These are phyloP conservation scores for Nemapogon koenigi DNA, from an alignment of 2,888 invertebrate genomes.

Conservation along the genomic window DNA sequence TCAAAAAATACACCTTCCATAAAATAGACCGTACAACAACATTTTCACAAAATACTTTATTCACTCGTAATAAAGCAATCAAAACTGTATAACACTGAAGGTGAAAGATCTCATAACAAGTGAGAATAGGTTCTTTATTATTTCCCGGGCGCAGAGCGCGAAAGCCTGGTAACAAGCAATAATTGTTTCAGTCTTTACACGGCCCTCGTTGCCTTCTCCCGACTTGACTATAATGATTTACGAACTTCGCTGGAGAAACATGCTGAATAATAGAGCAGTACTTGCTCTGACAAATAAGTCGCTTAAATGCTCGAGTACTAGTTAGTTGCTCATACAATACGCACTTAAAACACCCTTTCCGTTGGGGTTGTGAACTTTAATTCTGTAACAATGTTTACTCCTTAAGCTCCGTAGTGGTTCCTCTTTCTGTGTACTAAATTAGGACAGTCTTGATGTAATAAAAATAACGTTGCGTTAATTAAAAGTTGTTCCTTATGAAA, in stretches of 20 bases:
- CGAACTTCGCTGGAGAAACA: slow-evolving; percentile 10
- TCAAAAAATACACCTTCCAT: too few relatives aligned
- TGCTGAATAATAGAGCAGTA: slow-evolving; percentile 12
- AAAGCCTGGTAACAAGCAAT: slow-evolving; percentile 30
- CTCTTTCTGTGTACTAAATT: too few relatives aligned
- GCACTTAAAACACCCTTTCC: background rate
- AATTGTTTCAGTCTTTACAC: slow-evolving; percentile 31
- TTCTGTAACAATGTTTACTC: too few relatives aligned
- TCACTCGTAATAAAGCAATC: background rate
- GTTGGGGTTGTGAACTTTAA: background rate
- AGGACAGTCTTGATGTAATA: too few relatives aligned
- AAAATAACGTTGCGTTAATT: too few relatives aligned
- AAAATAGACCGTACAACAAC: too few relatives aligned
- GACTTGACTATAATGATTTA: slow-evolving; percentile 13
- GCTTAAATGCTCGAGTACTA: slow-evolving; percentile 11
- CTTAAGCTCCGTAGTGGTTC: too few relatives aligned
- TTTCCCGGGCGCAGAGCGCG: slow-evolving; percentile 14
- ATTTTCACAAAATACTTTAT: too few relatives aligned
- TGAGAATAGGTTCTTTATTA: slow-evolving; percentile 16
- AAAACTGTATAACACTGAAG: slow-evolving; percentile 1
- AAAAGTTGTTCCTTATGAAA: too few relatives aligned
- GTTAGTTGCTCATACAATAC: slow-evolving; percentile 2
- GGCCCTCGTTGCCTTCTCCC: slow-evolving; percentile 4
- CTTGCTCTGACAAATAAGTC: slow-evolving; percentile 12
- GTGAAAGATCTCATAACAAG: background rate